Conservation (phyloP, 92 coral and sea anemone genomes). For the Siderastrea radians region DNA sequence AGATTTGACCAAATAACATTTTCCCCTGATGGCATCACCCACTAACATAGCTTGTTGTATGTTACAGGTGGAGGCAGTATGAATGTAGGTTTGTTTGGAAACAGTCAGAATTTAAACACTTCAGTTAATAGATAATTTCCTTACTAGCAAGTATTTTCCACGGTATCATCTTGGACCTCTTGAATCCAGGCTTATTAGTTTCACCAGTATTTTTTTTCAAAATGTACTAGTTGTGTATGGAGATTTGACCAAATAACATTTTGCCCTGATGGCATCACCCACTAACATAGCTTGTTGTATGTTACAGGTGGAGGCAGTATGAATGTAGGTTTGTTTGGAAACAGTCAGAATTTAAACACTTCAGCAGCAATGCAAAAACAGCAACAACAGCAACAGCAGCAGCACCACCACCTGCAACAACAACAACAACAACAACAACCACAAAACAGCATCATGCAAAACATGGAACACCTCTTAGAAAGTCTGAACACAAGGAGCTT, state of each 20-base stretch:
- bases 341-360: slow-evolving; percentile 47
- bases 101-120: slow-evolving; percentile 35
- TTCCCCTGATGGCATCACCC: not conserved
- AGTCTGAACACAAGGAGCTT: slow-evolving; percentile 95
- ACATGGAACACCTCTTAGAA: slow-evolving; percentile 92
- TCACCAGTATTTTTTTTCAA: too few relatives aligned
- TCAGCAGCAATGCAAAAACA: slow-evolving; percentile 58
- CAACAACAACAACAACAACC: slow-evolving; percentile 61
- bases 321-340: slow-evolving; percentile 42
- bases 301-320: slow-evolving; percentile 34
- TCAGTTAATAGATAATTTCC: too few relatives aligned
- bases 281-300: not conserved
- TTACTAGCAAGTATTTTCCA: too few relatives aligned
- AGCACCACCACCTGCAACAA: slow-evolving; percentile 45
- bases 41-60: not conserved
- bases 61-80: slow-evolving; percentile 34
- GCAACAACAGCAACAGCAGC: slow-evolving; percentile 57
- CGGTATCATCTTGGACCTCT: too few relatives aligned
- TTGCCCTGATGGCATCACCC: not conserved
- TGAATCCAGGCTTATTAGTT: too few relatives aligned
- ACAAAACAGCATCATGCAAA: slow-evolving; percentile 81
- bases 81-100: slow-evolving; percentile 42
- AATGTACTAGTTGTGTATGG: too few relatives aligned
- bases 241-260: not conserved
- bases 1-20: not conserved